Base-by-base conservation (phyloP, 1,140 invertebrate species). In the Heliconius hermathena region DNA sequence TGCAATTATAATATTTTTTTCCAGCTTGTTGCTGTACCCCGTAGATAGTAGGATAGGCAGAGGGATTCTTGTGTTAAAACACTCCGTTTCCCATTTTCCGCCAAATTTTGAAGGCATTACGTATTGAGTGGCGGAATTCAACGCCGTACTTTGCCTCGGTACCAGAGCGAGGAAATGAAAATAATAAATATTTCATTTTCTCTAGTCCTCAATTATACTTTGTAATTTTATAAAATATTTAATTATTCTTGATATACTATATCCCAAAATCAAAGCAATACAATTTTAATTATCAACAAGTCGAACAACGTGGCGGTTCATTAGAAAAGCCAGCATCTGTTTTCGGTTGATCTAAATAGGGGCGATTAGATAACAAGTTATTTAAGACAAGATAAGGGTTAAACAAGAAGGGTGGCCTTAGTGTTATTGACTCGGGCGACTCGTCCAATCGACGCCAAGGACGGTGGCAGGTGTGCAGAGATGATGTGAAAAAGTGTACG, bases 391-490 rank as follows among this genome's bases (percentile, higher is more conserved):
- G 82, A 83, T 85, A 82, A 82, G 77, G 82, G 80, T 82, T 82
- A 85, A 84, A 85, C 82, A 83, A 84, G 84, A 83, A 83, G 84
- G 84, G 84, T 89, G 82, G 88, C 72, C 83, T 83, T 60, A 79
- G 77, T 83, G 84, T 85, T 89, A 87, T 88, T 88, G 88, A 87
- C 84, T 87, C 78, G 82, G 76, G 76, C 66, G 66, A 76, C 41
- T 54, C 73, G 78, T 80, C 88, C 88, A 90, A 90, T 90, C 84
- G 66, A 83, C 82, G 46, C 78, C 38, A 22, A 71, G 77, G 77
- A 33, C 33, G 71, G 57, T 71, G 76, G 83, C 88, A 90, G 88
- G 88, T 90, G 88, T 83, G 77, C 80, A 46, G 74, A 78, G 74
- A 83, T 78, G 71, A 84, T 78, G 74, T 66, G 82, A 86, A 87